Base-by-base conservation (phyloP, 2,888 invertebrate genomes). In the Pyrochroa serraticornis region DNA sequence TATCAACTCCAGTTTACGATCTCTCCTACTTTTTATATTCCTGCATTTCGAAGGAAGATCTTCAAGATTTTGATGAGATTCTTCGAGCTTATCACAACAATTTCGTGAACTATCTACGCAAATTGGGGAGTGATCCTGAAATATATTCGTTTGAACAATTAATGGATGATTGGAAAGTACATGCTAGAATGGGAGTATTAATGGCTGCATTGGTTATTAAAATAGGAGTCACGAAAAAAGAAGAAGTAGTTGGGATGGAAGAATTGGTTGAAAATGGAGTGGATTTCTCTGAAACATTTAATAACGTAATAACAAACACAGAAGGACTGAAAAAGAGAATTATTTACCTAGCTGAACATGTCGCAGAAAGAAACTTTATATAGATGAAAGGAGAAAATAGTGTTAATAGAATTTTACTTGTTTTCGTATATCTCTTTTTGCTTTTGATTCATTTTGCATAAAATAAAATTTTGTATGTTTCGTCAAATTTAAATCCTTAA, bases 1-100 rank as follows among this genome's bases (percentile, higher is more conserved):
- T 48, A 6, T 55, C 58, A 7, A 65, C 71, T 7, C 73, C 73
- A 0, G 72, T 66, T 7, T 51, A 68, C 34, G 78, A 78, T 53
- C 45, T 77, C 34, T 58, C 68, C 3, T 76, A 77, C 45, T 63
- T 74, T 48, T 43, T 77, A 10, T 75, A 71, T 47, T 67, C 68
- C 7, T 66, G 66, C 22, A 61, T 68, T 30, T 58, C 66, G 1
- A 60, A 65, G 13, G 66, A 71, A 31, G 58, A 68, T 14, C 50
- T 73, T 1, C 33, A 66, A 42, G 51, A 71, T 46, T 73, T 67
- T 14, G 68, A 76, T 12, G 52, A 64, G n/a, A 55, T 74, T 30
- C 39, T 75, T 3, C 52, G 69, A 12, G 47, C 63, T 8, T 77
- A 77, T 53, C 64, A 77, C 53, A 53, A 69, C 13, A 65, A 64